phyloP scores from a whole-genome alignment of 2,113 vertebrate species.

The Mugil cephalus region DNA sequence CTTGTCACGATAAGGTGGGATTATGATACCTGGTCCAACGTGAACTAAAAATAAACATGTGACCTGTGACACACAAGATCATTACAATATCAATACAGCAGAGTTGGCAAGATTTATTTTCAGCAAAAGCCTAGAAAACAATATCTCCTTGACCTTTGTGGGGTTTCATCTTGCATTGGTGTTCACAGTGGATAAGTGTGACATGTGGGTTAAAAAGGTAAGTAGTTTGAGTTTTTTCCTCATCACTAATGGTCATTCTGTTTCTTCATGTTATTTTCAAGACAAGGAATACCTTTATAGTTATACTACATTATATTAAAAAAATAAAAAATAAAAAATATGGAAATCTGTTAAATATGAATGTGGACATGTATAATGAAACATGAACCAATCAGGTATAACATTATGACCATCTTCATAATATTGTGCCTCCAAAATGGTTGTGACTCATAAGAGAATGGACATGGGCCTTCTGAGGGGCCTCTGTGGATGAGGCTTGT shows the following conservation, averaged over 20 bases:
- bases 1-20: constrained; percentile 54
- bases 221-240: background rate
- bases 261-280: background rate
- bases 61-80: constrained; percentile 6
- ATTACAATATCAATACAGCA: background rate
- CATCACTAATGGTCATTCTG: background rate
- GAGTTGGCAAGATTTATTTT: constrained; percentile 2
- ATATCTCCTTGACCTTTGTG: background rate
- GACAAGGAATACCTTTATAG: background rate
- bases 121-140: background rate
- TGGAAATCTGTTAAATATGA: no score
- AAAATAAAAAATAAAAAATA: no score
- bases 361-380: no score
- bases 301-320: no score
- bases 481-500: no score
- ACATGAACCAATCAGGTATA: no score
- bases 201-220: background rate
- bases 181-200: background rate
- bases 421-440: no score
- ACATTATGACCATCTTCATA: no score
- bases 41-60: constrained; percentile 12
- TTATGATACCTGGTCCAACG: constrained; percentile 46
- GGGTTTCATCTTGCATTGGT: background rate
- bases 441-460: no score
- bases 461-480: no score